Percentiles rank a stretch among this genome's conserved stretches.
phyloP scores from a whole-genome alignment of 2,888 invertebrate species.

The Ditylenchus weischeri region DNA sequence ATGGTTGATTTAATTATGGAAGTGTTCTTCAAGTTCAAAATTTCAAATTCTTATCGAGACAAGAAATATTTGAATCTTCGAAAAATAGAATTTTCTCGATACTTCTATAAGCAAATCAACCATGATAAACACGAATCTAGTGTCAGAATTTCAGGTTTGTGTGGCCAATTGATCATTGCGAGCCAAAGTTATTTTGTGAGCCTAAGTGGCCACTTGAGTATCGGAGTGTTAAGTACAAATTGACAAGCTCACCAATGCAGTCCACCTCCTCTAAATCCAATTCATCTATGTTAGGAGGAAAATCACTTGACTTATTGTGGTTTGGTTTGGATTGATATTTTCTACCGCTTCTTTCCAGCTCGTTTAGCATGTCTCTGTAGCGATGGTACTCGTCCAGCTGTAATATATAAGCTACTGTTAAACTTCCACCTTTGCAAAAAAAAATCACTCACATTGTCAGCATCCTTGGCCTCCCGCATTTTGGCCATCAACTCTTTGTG shows the following conservation, averaged over 20 bases:
- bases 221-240: not conserved
- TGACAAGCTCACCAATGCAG: not conserved
- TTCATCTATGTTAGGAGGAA: not conserved
- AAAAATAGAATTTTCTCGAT: too few species aligned
- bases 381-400: conserved; percentile 14
- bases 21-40: too few species aligned
- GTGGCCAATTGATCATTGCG: too few species aligned
- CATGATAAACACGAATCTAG: too few species aligned
- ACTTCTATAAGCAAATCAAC: too few species aligned
- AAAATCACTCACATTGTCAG: conserved; percentile 11
- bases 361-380: conserved; percentile 10
- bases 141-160: too few species aligned
- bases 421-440: not conserved
- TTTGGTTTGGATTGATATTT: not conserved
- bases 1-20: too few species aligned
- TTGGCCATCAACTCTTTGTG: not conserved
- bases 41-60: too few species aligned
- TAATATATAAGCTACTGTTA: not conserved
- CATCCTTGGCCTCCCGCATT: conserved; percentile 12
- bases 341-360: conserved; percentile 1
- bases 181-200: too few species aligned
- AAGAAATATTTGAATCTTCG: too few species aligned
- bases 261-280: conserved; percentile 13
- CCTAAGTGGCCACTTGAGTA: too few species aligned
- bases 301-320: not conserved